phyloP scores from a whole-genome alignment of 2,797 vertebrate species.

The Catamblyrhynchus diadema region DNA sequence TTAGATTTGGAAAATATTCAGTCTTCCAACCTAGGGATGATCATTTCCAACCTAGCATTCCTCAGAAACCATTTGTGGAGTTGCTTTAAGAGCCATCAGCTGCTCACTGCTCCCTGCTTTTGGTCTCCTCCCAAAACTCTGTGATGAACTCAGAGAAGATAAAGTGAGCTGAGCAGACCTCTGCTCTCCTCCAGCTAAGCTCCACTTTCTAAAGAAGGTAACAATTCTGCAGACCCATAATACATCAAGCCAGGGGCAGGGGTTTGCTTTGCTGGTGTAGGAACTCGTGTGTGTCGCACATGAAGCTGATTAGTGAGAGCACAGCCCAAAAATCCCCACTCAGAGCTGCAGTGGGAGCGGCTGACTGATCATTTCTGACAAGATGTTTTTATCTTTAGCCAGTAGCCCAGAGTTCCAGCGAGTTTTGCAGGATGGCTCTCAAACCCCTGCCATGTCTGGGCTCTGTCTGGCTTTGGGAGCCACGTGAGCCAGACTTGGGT shows the following conservation, averaged over 20 bases:
- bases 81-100: not conserved
- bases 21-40: not conserved
- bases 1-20: not conserved
- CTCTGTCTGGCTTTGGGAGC: not conserved
- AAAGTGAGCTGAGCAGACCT: not conserved
- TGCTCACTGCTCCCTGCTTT: not conserved
- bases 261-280: not conserved
- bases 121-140: not conserved
- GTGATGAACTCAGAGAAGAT: not conserved
- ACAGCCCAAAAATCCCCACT: not conserved
- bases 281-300: rapidly evolving
- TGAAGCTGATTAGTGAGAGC: not conserved
- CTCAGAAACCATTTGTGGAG: not conserved
- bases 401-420: not conserved
- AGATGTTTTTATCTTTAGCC: conserved; percentile 13
- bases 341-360: not conserved
- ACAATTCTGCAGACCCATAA: not conserved
- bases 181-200: not conserved
- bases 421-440: not conserved
- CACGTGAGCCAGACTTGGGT: not conserved
- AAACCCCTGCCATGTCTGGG: not conserved
- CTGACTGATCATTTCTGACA: not conserved
- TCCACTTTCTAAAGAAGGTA: not conserved
- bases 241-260: not conserved
- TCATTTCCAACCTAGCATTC: not conserved